Evolutionary conservation across 2,888 invertebrate species (phyloP).

Genomic region (Silvanus unidentatus): DNA sequence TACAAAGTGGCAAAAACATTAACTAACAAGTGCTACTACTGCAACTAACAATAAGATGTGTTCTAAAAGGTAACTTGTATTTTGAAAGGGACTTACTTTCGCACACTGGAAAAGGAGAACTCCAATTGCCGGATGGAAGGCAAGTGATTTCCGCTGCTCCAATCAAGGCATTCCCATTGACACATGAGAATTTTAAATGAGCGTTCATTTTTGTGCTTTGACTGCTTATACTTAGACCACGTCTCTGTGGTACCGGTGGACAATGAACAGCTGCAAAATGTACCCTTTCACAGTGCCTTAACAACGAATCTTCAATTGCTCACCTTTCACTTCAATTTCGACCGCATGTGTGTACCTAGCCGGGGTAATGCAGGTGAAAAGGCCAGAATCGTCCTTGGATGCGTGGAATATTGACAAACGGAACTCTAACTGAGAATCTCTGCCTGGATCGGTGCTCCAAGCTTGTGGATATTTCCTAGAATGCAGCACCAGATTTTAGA

Average conservation of each 20-base stretch:
- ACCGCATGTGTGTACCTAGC: constrained; percentile 75
- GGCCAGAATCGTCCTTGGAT: constrained; percentile 75
- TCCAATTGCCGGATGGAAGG: constrained; percentile 83
- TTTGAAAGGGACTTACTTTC: constrained; percentile 56
- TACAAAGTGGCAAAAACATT: too few species aligned
- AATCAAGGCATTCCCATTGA: constrained; percentile 74
- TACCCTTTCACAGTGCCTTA: too few species aligned
- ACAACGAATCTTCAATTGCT: neutral
- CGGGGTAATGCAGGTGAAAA: constrained; percentile 80
- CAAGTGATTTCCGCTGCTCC: constrained; percentile 69
- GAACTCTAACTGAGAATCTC: constrained; percentile 74
- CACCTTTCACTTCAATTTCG: constrained; percentile 73
- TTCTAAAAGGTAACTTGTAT: too few species aligned
- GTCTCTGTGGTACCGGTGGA: constrained; percentile 64
- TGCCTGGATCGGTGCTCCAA: constrained; percentile 74
- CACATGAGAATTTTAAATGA: constrained; percentile 67
- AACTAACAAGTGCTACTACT: too few species aligned
- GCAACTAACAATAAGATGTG: too few species aligned
- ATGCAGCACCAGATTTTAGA: too few species aligned
- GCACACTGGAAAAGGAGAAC: constrained; percentile 73
- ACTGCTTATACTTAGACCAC: constrained; percentile 67
- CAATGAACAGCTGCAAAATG: constrained; percentile 63
- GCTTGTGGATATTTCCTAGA: constrained; percentile 67
- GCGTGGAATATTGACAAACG: constrained; percentile 76
- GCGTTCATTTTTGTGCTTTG: constrained; percentile 70